Percentiles rank a stretch among this genome's conserved stretches.
phyloP scores from a whole-genome alignment of 2,797 vertebrate species.

The Siniperca undulata region DNA sequence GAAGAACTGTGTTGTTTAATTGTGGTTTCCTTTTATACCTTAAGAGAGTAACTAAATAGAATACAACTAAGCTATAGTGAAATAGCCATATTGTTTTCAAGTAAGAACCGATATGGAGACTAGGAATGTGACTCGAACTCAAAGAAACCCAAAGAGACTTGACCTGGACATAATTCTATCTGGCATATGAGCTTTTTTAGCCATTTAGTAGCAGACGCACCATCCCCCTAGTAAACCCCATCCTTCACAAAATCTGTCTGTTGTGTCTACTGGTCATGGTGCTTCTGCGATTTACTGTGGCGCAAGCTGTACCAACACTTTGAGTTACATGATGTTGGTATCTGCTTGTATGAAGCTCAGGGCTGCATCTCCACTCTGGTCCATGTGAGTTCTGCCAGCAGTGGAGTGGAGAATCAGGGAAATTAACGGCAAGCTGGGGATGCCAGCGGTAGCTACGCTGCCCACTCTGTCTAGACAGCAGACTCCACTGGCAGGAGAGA shows the following conservation, averaged over 20 bases:
- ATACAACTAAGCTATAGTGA: neutral
- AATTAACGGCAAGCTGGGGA: conserved; percentile 41
- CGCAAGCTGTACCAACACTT: conserved; percentile 10
- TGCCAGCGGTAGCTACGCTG: conserved; percentile 48
- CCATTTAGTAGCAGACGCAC: conserved; percentile 3
- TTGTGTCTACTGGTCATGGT: neutral
- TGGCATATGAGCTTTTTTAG: neutral
- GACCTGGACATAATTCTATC: neutral
- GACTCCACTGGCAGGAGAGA: conserved; percentile 61
- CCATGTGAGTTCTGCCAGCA: conserved; percentile 38
- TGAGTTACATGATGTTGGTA: conserved; percentile 15
- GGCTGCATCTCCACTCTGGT: conserved; percentile 36
- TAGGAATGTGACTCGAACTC: neutral
- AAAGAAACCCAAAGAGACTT: neutral
- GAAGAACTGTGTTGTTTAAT: neutral
- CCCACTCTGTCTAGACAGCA: conserved; percentile 69
- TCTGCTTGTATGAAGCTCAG: conserved; percentile 16
- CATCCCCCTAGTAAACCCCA: neutral
- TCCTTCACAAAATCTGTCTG: neutral
- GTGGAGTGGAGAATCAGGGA: conserved; percentile 33
- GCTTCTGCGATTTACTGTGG: conserved; percentile 5
- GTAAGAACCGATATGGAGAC: neutral
- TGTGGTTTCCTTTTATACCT: neutral
- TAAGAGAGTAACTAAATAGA: neutral
- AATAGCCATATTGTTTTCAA: neutral